Evolutionary conservation across 2,113 vertebrate genomes (phyloP).

Genomic region (Mormoops blainvillei): DNA sequence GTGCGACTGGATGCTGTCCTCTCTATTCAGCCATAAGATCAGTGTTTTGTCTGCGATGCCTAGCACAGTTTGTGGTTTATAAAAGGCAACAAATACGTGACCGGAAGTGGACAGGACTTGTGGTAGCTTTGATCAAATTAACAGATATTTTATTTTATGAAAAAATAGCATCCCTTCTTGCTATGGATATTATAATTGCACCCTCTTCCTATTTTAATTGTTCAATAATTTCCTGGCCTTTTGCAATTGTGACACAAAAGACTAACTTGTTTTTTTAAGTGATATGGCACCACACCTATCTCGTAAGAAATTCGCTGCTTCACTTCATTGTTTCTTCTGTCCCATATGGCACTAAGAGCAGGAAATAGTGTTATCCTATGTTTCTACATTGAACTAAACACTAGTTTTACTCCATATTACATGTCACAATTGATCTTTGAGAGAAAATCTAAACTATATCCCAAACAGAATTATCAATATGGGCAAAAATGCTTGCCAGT

Average conservation of each 20-base stretch:
- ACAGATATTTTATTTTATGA: neutral
- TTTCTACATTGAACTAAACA: constrained; percentile 51
- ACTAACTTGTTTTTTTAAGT: constrained; percentile 50
- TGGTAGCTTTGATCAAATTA: constrained; percentile 48
- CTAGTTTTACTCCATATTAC: neutral
- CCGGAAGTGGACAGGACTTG: neutral
- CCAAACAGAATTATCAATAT: neutral
- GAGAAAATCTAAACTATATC: neutral
- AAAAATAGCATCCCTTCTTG: neutral
- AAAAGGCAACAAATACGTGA: neutral
- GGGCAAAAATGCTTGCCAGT: neutral
- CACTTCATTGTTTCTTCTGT: constrained; percentile 20
- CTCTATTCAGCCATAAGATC: neutral
- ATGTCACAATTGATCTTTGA: neutral
- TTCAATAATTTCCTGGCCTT: neutral
- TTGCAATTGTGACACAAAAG: constrained; percentile 13
- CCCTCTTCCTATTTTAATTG: neutral
- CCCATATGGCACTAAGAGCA: neutral
- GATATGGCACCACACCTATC: constrained; percentile 35
- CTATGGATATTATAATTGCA: neutral
- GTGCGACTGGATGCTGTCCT: neutral
- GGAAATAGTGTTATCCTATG: constrained; percentile 39
- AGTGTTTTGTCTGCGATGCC: neutral
- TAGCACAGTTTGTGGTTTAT: neutral
- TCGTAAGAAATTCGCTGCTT: constrained; percentile 46